Evolutionary conservation across 2,888 invertebrate species (phyloP).

Genomic region (Furcula furcula): DNA sequence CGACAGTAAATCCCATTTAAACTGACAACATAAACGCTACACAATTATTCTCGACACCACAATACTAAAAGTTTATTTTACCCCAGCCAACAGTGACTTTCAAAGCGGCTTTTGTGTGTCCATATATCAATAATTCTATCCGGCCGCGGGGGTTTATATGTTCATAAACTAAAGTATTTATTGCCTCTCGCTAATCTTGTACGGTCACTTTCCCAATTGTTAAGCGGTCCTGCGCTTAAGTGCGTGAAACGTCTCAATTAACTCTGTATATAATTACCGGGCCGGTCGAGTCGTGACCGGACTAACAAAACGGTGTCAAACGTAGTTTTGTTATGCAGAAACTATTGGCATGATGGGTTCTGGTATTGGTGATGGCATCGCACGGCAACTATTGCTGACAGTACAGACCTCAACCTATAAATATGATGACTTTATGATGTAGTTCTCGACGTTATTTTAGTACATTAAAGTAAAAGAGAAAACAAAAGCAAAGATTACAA

Average conservation of each 20-base stretch:
- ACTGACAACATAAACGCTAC: constrained; percentile 3
- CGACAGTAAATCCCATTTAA: not conserved
- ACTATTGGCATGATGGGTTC: too few species aligned
- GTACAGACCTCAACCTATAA: too few species aligned
- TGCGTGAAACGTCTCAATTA: constrained; percentile 52
- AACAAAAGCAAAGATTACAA: too few species aligned
- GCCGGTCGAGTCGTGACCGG: constrained; percentile 38
- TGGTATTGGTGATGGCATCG: too few species aligned
- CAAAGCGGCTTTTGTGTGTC: constrained; percentile 1
- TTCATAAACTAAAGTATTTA: constrained; percentile 20
- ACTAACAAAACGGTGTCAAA: constrained; percentile 9
- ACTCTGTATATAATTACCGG: constrained; percentile 45
- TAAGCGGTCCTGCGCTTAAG: constrained; percentile 4
- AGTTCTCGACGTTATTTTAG: too few species aligned
- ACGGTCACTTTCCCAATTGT: constrained; percentile 20
- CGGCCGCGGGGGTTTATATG: constrained; percentile 3
- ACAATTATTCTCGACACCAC: constrained; percentile 1
- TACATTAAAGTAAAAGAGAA: too few species aligned
- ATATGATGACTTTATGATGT: too few species aligned
- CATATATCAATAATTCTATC: constrained; percentile 1
- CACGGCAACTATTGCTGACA: too few species aligned
- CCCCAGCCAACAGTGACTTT: constrained; percentile 8
- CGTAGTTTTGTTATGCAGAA: too few species aligned
- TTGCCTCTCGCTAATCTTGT: constrained; percentile 5
- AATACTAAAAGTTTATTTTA: constrained; percentile 3